Percentiles rank a stretch among this genome's conserved stretches.
Conservation (phyloP, 1,140 invertebrate genomes). For the Drosophila lacertosa region DNA sequence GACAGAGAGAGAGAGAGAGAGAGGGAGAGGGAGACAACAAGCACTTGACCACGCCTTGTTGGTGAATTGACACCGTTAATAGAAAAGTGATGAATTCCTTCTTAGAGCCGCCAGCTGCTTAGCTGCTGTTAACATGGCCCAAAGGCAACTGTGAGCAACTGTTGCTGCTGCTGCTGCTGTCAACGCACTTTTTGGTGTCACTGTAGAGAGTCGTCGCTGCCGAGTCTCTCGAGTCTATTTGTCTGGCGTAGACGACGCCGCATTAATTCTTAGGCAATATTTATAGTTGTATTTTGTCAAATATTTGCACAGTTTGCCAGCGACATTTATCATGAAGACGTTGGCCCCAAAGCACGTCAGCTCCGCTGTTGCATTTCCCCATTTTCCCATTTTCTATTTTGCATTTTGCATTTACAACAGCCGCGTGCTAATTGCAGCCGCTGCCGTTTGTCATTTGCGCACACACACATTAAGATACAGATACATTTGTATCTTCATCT, state of each 20-base stretch:
- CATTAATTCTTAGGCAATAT: conserved; percentile 83
- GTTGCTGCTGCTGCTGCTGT: conserved; percentile 30
- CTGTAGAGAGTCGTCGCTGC: conserved; percentile 67
- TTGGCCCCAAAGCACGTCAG: conserved; percentile 45
- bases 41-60: conserved; percentile 56
- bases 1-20: conserved; percentile 56
- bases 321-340: conserved; percentile 64
- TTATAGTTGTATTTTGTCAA: conserved; percentile 83
- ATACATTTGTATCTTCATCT: conserved; percentile 15
- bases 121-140: conserved; percentile 20
- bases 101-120: conserved; percentile 37
- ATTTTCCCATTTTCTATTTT: conserved; percentile 5
- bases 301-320: conserved; percentile 82
- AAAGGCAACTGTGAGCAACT: not conserved
- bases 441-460: conserved; percentile 61
- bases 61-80: conserved; percentile 50
- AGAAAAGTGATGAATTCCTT: conserved; percentile 64
- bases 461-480: not conserved
- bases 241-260: conserved; percentile 54
- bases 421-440: conserved; percentile 67
- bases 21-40: conserved; percentile 9
- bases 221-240: conserved; percentile 58
- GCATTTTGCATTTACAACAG: conserved; percentile 25
- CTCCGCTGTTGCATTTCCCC: conserved; percentile 25
- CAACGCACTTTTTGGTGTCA: conserved; percentile 79